Percentiles rank a stretch among this genome's conserved stretches.
These are phyloP conservation scores for Hippoglossus hippoglossus DNA, from an alignment of 2,797 vertebrate genomes.

Conservation along the genomic window DNA sequence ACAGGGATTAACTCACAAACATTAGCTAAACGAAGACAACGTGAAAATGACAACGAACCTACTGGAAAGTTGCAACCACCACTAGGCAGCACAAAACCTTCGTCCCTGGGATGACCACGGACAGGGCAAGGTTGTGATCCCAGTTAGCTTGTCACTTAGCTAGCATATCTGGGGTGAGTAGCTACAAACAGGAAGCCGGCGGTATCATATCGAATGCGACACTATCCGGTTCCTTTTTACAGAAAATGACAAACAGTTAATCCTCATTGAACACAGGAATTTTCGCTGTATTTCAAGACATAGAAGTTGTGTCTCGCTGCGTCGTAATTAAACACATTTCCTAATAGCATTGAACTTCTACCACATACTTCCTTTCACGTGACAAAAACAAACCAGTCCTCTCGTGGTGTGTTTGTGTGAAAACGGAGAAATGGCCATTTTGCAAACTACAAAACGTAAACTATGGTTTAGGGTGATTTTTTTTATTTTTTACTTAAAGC, in stretches of 20 bases:
- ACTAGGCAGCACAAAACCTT: neutral
- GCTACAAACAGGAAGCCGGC: neutral
- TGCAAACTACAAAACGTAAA: neutral
- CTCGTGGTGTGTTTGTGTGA: conserved; percentile 21
- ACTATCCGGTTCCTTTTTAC: neutral
- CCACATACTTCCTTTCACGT: conserved; percentile 78
- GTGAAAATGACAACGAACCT: neutral
- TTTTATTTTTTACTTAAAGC: too few species aligned
- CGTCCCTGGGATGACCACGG: conserved; percentile 13
- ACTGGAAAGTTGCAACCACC: neutral
- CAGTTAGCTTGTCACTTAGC: conserved; percentile 52
- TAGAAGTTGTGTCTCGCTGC: neutral
- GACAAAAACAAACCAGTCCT: conserved; percentile 76
- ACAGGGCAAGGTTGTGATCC: conserved; percentile 56
- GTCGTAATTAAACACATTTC: conserved; percentile 60
- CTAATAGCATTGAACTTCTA: conserved; percentile 50
- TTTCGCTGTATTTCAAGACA: neutral
- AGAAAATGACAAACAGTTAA: neutral
- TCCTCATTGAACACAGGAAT: neutral
- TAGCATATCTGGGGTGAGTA: conserved; percentile 27
- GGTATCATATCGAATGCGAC: neutral
- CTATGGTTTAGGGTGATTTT: too few species aligned
- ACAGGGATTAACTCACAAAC: neutral
- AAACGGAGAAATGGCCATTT: accelerated
- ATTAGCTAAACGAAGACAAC: neutral